Evolutionary conservation across 2,797 vertebrate species (phyloP), one percentile per base, ranked within the genome.

Genomic region (Champsocephalus esox): DNA sequence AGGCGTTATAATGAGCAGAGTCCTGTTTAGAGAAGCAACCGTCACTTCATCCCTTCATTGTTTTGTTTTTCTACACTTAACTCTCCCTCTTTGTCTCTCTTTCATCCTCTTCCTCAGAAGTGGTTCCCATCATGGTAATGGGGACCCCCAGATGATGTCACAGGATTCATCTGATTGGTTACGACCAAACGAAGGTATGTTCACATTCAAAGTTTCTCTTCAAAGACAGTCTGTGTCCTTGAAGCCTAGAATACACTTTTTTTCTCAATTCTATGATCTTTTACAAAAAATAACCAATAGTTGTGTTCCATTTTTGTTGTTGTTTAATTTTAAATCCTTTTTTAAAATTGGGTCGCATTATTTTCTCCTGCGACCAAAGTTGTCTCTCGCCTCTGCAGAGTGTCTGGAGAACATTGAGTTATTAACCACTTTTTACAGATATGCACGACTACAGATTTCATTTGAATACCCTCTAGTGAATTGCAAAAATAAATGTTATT

Each of bases 1-100:
- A 65, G 78, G 70, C 54, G 48, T 73, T 89, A 66, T 88, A 87
- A 88, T 89, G 89, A 90, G 78, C 80, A 19, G 46, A 50, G 57
- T 69, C 77, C 68, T 60, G 73, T 70, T 80, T 17, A 79, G 59
- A 80, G 52, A 54, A 77, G 16, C 73, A 12, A 19, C 60, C 65
- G 66, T 73, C 73, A 75, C 76, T 67, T 70, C 11, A 49, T 66
- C 46, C 6, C 70, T 64, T 52, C 51, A 6, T 71, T 38, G 21
- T 66, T 77, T 56, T 49, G 4, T 62, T 46, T 46, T 45, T 54
- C 43, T 19, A 1, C 45, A 12, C 59, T 45, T 56, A 28, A 9
- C 57, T 66, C 34, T 43, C 48, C 34, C 54, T 24, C 49, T 46
- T 45, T 17, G 48, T 54, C 56, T 38, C 55, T 34, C 10, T 41